Evolutionary conservation across 1,140 invertebrate genomes (phyloP).

Genomic region (Dendrolimus punctatus): DNA sequence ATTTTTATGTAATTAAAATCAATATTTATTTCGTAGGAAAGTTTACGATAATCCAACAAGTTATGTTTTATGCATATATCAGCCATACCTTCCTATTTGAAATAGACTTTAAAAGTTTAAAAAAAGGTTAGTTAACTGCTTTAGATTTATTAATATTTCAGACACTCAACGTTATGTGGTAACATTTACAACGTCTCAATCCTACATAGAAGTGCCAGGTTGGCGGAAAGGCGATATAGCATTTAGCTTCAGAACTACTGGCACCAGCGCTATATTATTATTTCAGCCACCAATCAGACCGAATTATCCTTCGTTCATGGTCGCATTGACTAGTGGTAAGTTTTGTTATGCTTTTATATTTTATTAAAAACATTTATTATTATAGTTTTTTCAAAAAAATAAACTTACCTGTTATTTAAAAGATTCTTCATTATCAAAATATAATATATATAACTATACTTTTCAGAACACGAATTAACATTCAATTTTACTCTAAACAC

Average conservation of each 20-base stretch:
- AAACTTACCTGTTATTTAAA: background rate
- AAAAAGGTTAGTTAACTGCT: too few species aligned
- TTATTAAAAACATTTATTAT: too few species aligned
- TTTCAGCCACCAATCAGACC: slow-evolving; percentile 91
- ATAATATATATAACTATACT: background rate
- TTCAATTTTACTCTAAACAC: slow-evolving; percentile 94
- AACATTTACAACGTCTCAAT: slow-evolving; percentile 93
- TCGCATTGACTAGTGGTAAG: slow-evolving; percentile 85
- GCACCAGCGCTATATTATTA: slow-evolving; percentile 88
- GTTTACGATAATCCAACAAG: background rate
- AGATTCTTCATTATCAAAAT: too few species aligned
- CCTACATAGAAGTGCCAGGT: slow-evolving; percentile 92
- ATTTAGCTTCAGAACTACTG: slow-evolving; percentile 93
- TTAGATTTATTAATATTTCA: slow-evolving; percentile 50
- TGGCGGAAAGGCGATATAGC: slow-evolving; percentile 94
- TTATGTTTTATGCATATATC: background rate
- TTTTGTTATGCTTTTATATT: slow-evolving; percentile 2
- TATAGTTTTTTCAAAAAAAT: background rate
- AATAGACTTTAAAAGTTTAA: too few species aligned
- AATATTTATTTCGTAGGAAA: background rate
- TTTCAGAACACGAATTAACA: slow-evolving; percentile 84
- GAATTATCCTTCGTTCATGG: slow-evolving; percentile 93
- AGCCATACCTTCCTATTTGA: background rate
- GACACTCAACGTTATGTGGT: slow-evolving; percentile 94
- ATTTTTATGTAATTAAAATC: background rate